Evolutionary conservation across 2,888 invertebrate genomes (phyloP), one percentile per base, ranked within the genome.

Genomic region (Brenthis daphne): DNA sequence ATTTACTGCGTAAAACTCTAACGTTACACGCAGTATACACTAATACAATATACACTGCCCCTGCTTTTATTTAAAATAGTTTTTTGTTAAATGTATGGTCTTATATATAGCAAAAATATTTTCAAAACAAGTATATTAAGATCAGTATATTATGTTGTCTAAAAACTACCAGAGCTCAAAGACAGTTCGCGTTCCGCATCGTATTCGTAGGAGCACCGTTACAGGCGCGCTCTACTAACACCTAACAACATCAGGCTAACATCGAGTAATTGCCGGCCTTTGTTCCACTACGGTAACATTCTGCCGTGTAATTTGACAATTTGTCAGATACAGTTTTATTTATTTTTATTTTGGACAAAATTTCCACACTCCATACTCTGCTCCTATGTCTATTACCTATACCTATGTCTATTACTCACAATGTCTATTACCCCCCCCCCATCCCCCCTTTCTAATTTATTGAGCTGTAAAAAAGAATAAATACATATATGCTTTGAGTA

Each of bases 201-300:
- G 43, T 47, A 29, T 24, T 55, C 64, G 47, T 48, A 20, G 11
- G 14, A 24, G 5, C 48, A 33, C 60, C 60, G 64, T 57, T 64
- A 64, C 64, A 43, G 56, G 13, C 20, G 56, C 60, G 60, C 64
- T 47, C 64, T 58, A 58, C 29, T 60, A 48, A 48, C 60, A 48
- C 29, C 14, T 29, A 11, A 60, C 29, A n/a, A 48, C 29, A 50
- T 60, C 48, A 12, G n/a, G 48, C 50, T n/a, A n/a, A 48, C n/a
- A 50, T 29, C 48, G 12, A 29, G 48, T 60, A 29, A 48, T 48
- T 58, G 6, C 14, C 8, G 43, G 14, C 33, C 55, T 33, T 8
- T 43, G 11, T 43, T 43, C 37, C 37, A n/a, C 56, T 1, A 29
- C 13, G 24, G 47, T 58, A 58, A 48, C 48, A 48, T 29, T 50